Percentiles rank a stretch among this genome's conserved stretches.
These are phyloP conservation scores for Hafferia zeledoni DNA, from an alignment of 2,797 vertebrate species.

Conservation along the genomic window DNA sequence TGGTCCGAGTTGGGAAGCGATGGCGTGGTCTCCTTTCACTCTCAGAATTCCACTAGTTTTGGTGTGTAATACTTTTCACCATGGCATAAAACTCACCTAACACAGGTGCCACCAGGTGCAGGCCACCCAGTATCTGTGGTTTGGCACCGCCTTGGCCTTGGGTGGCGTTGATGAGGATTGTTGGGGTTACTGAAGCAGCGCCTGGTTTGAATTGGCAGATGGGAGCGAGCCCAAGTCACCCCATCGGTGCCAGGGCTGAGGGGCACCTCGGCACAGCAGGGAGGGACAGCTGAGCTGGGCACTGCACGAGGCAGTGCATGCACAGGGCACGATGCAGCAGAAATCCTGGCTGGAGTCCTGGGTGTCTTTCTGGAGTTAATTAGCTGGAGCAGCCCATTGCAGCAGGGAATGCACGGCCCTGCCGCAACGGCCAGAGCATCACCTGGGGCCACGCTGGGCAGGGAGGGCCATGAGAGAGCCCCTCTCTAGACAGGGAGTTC, in stretches of 20 bases:
- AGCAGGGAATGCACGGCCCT: fast-evolving
- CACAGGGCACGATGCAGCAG: background rate
- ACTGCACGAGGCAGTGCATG: fast-evolving
- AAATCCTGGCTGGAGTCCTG: background rate
- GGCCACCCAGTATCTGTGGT: fast-evolving
- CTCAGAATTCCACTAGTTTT: background rate
- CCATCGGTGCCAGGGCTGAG: fast-evolving
- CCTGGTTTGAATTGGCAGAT: background rate
- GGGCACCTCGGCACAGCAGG: fast-evolving
- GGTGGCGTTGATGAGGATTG: fast-evolving
- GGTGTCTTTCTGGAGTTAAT: background rate
- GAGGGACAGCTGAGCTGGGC: background rate
- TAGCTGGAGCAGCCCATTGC: constrained; percentile 4
- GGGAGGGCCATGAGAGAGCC: background rate
- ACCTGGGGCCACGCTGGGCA: background rate
- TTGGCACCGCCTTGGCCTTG: fast-evolving
- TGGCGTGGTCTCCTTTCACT: background rate
- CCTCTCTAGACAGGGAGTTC: fast-evolving
- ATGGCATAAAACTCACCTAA: fast-evolving
- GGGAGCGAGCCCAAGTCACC: background rate
- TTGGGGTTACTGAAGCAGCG: background rate
- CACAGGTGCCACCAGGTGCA: background rate
- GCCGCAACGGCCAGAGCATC: background rate
- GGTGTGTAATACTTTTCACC: background rate
- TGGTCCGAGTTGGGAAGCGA: fast-evolving